Base-by-base conservation (phyloP, 2,797 vertebrate genomes). In the Octomys mimax region DNA sequence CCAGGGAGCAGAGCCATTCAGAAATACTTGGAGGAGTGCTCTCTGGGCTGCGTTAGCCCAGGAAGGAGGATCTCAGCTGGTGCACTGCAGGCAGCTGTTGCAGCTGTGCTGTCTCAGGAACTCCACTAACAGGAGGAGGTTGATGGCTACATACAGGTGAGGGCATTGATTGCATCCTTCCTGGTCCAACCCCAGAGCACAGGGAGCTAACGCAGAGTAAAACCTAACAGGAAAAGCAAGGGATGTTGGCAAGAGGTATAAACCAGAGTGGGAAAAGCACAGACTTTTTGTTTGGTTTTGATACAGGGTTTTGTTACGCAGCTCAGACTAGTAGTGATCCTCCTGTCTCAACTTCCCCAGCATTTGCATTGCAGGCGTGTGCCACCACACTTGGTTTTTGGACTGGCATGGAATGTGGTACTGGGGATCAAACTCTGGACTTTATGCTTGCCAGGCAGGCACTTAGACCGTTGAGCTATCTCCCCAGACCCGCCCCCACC, bases 1-100 rank as follows among this genome's bases (percentile, higher is more conserved):
- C 39, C 4, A 87, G 94, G 91, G 97, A 97, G 71, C 52, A 84
- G 62, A 22, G 66, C 22, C 80, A 71, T 85, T 96, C 86, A 77
- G 86, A 81, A 84, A 64, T 70, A 62, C 91, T 81, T 54, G 87
- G 78, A 80, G 85, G 88, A 62, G 28, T 10, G 4, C 5, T 66
- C n/a, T 82, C 68, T 57, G 73, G 64, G 71, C 42, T 88, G 31
- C 1, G 16, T 36, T 14, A 81, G 36, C 85, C 64, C 42, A 0
- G 39, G 70, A 89, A 93, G 16, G 33, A 68, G 91, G 95, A 95
- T 13, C 71, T 92, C 95, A 86, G 73, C 33, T 16, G 66, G 36
- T 1, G 33, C 52, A 54, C 83, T 54, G 4, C 2, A 79, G 83
- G 92, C 84, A 59, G 77, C 19, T 33, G 57, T 1, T 1, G 18